A percentile compares a stretch with the other conserved stretches of the same genome.
Evolutionary conservation across 2,888 invertebrate genomes (phyloP).

Genomic region (Homarus gammarus): DNA sequence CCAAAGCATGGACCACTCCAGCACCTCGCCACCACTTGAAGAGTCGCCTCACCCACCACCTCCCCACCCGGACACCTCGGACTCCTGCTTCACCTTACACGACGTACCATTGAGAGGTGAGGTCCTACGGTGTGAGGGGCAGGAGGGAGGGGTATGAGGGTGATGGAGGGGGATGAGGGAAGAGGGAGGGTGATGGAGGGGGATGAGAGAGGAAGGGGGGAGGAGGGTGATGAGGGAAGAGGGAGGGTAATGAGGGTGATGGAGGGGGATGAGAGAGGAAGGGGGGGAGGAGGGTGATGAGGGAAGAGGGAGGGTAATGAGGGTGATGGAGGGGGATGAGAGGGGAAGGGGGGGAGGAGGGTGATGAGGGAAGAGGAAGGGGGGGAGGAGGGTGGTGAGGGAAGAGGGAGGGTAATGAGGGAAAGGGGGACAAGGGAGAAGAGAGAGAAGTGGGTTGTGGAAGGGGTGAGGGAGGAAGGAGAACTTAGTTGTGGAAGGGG

Average conservation of each 20-base stretch:
- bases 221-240: neutral
- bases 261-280: neutral
- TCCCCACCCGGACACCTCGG: conserved; percentile 46
- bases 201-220: neutral
- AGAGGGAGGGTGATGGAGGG: too few relatives aligned
- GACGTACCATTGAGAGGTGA: conserved; percentile 42
- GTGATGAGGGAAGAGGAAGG: neutral
- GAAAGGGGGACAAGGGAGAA: neutral
- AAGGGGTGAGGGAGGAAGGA: neutral
- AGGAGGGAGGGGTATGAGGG: too few relatives aligned
- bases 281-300: neutral
- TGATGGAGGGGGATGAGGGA: too few relatives aligned
- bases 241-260: neutral
- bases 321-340: neutral
- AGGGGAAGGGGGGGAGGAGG: neutral
- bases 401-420: neutral
- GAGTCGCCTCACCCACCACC: conserved; percentile 14
- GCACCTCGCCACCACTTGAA: neutral
- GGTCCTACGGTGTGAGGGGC: neutral
- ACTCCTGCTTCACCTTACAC: conserved; percentile 53
- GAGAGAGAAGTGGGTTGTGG: neutral
- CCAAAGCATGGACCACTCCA: neutral
- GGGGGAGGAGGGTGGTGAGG: neutral
- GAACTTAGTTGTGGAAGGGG: neutral
- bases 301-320: neutral